Conservation (phyloP, 2,888 invertebrate species). For the Hemistola chrysoprasaria region DNA sequence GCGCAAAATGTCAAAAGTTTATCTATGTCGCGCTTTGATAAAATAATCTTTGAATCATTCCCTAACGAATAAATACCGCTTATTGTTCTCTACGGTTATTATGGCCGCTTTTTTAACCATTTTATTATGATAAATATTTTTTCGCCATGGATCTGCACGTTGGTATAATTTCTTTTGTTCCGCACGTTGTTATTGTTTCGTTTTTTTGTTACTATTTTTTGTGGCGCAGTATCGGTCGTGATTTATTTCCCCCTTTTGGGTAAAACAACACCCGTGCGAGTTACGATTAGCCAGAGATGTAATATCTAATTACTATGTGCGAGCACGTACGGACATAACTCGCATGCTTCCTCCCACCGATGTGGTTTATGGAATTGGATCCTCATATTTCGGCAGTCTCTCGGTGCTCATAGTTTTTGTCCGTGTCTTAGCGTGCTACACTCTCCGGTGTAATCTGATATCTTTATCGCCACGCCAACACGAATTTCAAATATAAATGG, state of each 20-base stretch:
- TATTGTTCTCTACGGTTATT: constrained; percentile 75
- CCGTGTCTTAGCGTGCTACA: constrained; percentile 58
- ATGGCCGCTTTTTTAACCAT: constrained; percentile 71
- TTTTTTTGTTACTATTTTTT: constrained; percentile 64
- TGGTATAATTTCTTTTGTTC: constrained; percentile 80
- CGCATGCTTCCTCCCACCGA: constrained; percentile 73
- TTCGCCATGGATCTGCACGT: constrained; percentile 69
- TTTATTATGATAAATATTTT: constrained; percentile 80
- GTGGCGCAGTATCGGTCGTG: constrained; percentile 69
- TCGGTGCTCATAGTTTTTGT: constrained; percentile 68
- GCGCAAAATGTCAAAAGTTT: constrained; percentile 64
- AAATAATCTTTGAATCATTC: constrained; percentile 71
- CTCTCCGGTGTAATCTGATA: constrained; percentile 66
- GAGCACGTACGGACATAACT: constrained; percentile 79
- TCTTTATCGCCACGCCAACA: constrained; percentile 53
- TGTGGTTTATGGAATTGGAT: constrained; percentile 81
- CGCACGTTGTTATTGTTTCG: constrained; percentile 73
- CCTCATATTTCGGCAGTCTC: constrained; percentile 80
- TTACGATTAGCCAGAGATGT: constrained; percentile 76
- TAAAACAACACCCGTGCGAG: constrained; percentile 81
- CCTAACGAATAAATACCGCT: constrained; percentile 56
- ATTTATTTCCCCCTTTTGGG: constrained; percentile 79
- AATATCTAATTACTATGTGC: constrained; percentile 82
- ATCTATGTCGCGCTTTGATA: constrained; percentile 61
- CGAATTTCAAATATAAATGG: constrained; percentile 38